Percentiles rank a stretch among this genome's conserved stretches.
Conservation (phyloP, 2,113 vertebrate species). For the Paramormyrops kingsleyae region DNA sequence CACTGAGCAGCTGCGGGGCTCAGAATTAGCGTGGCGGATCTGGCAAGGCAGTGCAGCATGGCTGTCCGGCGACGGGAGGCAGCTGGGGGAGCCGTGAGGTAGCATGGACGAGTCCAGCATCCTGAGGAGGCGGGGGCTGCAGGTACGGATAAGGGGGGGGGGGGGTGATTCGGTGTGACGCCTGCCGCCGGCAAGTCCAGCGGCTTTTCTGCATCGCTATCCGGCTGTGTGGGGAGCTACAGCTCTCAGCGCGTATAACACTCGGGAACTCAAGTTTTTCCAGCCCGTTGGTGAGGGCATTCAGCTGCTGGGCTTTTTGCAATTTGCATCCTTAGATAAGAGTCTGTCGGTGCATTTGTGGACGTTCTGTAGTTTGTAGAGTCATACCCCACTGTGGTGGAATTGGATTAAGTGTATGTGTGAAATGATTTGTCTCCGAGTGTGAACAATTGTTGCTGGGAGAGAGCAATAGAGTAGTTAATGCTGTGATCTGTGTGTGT, state of each 20-base stretch:
- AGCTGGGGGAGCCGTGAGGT: conserved; percentile 51
- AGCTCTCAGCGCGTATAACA: neutral
- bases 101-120: conserved; percentile 89
- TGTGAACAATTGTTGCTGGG: neutral
- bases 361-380: neutral
- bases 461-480: neutral
- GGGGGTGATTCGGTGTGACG: neutral
- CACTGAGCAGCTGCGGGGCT: conserved; percentile 82
- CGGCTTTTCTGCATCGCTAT: neutral
- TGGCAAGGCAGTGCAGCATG: conserved; percentile 65
- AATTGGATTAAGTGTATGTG: neutral
- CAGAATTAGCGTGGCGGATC: conserved; percentile 66
- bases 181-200: neutral
- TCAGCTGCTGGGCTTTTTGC: neutral
- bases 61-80: conserved; percentile 62
- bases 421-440: neutral
- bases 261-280: neutral
- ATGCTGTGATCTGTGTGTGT: neutral
- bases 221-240: neutral
- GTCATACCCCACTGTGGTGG: neutral
- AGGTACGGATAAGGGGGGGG: conserved; percentile 63
- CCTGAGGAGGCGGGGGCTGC: conserved; percentile 84
- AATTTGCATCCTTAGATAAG: neutral
- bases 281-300: neutral
- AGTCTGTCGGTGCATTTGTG: neutral